These are phyloP conservation scores for Leptobrachium leishanense DNA, from an alignment of 2,113 vertebrate genomes.

Conservation along the genomic window DNA sequence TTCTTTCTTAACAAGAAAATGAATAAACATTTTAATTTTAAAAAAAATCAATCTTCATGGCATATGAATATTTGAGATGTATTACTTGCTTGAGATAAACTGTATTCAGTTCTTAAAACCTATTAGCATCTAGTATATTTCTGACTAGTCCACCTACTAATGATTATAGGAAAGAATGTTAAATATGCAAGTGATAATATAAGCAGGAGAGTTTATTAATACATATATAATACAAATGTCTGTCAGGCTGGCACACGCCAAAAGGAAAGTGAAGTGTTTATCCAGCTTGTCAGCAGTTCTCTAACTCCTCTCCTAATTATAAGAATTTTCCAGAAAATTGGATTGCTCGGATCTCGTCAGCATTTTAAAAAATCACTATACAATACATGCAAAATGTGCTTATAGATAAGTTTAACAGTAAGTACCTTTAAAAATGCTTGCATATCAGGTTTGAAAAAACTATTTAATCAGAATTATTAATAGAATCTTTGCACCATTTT, in stretches of 20 bases:
- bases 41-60: conserved; percentile 10
- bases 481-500: too few species aligned
- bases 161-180: conserved; percentile 43
- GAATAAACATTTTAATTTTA: background rate
- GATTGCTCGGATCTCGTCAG: conserved; percentile 50
- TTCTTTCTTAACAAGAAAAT: background rate
- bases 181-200: conserved; percentile 44
- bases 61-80: conserved; percentile 32
- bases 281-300: conserved; percentile 39
- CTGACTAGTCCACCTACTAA: conserved; percentile 37
- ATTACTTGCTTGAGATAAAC: conserved; percentile 30
- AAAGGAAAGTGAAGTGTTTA: conserved; percentile 40
- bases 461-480: too few species aligned
- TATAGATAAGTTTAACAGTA: too few species aligned
- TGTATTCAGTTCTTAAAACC: conserved; percentile 9
- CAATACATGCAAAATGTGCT: too few species aligned
- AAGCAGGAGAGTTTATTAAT: conserved; percentile 29
- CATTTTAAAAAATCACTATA: background rate
- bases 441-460: too few species aligned
- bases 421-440: too few species aligned
- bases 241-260: conserved; percentile 38
- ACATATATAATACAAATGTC: conserved; percentile 45
- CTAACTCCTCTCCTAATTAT: conserved; percentile 21
- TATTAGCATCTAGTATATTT: conserved; percentile 35
- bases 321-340: conserved; percentile 55